Percentiles rank a stretch among this genome's conserved stretches.
phyloP scores from a whole-genome alignment of 2,888 invertebrate genomes.

The Venustoraphidia nigricollis region DNA sequence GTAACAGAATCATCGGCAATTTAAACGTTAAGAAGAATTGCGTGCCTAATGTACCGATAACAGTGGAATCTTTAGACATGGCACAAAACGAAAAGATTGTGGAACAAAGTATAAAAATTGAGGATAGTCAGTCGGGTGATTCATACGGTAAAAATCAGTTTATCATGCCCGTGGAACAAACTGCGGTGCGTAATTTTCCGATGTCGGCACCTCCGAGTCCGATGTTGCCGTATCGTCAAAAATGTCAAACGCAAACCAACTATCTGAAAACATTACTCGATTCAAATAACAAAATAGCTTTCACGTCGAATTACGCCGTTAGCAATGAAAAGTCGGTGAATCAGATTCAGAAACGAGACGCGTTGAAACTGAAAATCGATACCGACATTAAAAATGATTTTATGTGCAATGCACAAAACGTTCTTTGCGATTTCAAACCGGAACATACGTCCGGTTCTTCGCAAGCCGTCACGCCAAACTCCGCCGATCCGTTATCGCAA shows the following conservation, averaged over 20 bases:
- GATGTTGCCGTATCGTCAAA: conserved; percentile 32
- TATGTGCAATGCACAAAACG: background rate
- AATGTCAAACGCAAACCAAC: conserved; percentile 20
- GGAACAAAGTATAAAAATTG: too few relatives aligned
- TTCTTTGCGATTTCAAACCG: conserved; percentile 5
- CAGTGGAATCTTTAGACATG: conserved; percentile 18
- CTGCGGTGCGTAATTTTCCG: conserved; percentile 28
- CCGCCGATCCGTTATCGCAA: conserved; percentile 35
- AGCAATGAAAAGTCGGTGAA: background rate
- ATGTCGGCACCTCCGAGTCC: conserved; percentile 60
- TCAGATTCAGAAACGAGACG: conserved; percentile 1
- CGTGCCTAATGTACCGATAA: background rate
- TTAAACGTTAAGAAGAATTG: too few relatives aligned
- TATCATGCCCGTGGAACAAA: conserved; percentile 2
- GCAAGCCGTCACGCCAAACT: conserved; percentile 18
- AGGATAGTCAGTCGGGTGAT: too few relatives aligned
- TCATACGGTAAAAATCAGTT: conserved; percentile 18
- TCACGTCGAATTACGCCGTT: conserved; percentile 31
- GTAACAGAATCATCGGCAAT: conserved; percentile 18
- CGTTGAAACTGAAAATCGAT: background rate
- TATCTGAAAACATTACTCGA: conserved; percentile 31
- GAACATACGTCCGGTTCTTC: conserved; percentile 22
- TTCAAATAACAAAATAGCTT: conserved; percentile 30
- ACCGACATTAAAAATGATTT: too few relatives aligned
- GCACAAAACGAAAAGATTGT: background rate